Percentiles rank a stretch among this genome's conserved stretches.
Evolutionary conservation across 2,113 vertebrate genomes (phyloP).

Genomic region (Nesoenas mayeri): DNA sequence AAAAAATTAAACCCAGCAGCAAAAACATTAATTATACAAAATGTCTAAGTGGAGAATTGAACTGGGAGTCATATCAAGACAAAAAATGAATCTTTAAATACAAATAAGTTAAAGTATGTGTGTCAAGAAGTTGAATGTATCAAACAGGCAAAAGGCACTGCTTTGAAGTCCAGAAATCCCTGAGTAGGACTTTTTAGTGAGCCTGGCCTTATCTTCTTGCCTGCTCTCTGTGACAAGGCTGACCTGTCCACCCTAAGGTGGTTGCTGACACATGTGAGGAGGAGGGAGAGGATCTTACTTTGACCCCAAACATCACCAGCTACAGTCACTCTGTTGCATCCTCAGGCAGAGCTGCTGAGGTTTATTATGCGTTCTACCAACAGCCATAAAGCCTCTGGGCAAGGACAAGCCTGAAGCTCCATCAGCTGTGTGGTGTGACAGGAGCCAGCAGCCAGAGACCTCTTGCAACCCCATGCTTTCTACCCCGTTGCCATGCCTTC

Average conservation of each 20-base stretch:
- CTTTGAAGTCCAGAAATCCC: neutral
- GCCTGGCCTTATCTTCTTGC: neutral
- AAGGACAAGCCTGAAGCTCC: neutral
- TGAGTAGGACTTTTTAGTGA: neutral
- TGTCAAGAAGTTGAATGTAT: neutral
- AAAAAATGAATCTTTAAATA: constrained; percentile 13
- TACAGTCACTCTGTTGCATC: neutral
- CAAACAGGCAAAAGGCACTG: neutral
- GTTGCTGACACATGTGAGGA: neutral
- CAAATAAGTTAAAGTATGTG: neutral
- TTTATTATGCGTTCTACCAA: neutral
- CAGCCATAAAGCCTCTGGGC: neutral
- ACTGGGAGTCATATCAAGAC: constrained; percentile 22
- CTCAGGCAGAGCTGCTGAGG: neutral
- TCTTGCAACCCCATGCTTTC: neutral
- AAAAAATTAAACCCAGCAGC: neutral
- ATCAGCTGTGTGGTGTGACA: neutral
- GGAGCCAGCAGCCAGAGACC: neutral
- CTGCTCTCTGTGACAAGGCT: neutral
- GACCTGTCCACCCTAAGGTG: neutral
- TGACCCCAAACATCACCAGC: neutral
- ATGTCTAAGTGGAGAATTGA: constrained; percentile 31
- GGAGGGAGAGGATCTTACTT: neutral
- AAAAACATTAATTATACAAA: constrained; percentile 56
- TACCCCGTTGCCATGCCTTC: fast-evolving